Percentiles rank a stretch among this genome's conserved stretches.
phyloP scores from a whole-genome alignment of 2,113 vertebrate species.

The Chaetodon auriga region DNA sequence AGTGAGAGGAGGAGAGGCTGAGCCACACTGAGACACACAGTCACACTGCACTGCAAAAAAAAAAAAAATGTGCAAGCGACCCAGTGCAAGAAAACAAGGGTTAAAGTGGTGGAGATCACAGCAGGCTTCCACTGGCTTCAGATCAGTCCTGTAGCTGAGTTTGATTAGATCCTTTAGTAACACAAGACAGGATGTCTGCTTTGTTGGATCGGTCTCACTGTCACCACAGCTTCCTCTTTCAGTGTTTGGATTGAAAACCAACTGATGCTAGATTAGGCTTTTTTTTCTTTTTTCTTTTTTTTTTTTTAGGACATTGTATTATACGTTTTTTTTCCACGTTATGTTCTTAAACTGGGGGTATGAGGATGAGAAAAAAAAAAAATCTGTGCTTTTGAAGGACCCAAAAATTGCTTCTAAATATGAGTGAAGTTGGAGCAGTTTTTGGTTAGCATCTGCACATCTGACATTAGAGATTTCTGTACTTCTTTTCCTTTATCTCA shows the following conservation, averaged over 20 bases:
- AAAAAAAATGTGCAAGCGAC: background rate
- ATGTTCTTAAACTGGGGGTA: too few species aligned
- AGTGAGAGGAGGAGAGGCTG: slow-evolving; percentile 41
- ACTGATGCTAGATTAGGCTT: background rate
- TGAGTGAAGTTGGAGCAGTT: background rate
- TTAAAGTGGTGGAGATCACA: background rate
- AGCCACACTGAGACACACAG: slow-evolving; percentile 20
- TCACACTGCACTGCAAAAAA: slow-evolving; percentile 18
- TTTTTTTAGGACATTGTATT: background rate
- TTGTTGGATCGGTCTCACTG: background rate
- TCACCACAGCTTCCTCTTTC: background rate
- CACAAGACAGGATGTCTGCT: background rate
- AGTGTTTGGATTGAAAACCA: background rate
- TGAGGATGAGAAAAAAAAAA: background rate
- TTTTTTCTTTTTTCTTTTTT: too few species aligned
- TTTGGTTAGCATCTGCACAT: background rate
- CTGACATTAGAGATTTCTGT: background rate
- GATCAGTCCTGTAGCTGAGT: background rate
- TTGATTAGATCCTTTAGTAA: background rate
- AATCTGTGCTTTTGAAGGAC: background rate
- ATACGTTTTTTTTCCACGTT: too few species aligned
- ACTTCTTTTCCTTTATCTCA: background rate
- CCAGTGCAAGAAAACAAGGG: background rate
- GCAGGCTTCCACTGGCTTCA: too few species aligned
- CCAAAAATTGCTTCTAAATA: background rate